Evolutionary conservation across 2,797 vertebrate genomes (phyloP), one percentile per base, ranked within the genome.

Genomic region (Agapornis canus): DNA sequence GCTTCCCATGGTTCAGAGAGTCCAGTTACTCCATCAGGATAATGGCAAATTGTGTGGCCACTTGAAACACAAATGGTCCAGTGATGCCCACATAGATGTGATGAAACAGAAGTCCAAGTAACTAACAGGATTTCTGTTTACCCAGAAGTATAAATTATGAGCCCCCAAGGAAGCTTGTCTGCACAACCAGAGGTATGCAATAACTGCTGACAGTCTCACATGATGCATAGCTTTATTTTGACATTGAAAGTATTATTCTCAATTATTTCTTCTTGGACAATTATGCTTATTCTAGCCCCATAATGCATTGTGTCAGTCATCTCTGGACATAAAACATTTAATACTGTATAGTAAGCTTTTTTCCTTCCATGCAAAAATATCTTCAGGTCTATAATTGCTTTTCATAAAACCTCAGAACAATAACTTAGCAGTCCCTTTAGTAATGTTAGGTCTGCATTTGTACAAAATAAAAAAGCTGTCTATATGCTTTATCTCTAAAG

Each of bases 241-340:
- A 98, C 98, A 98, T 90, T 61, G 95, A 95, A 97, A 97, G 91
- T 94, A 97, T 97, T 97, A 97, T 97, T 97, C 97, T 97, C 97
- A 97, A 97, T 98, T 98, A 98, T 96, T 97, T 96, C 84, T 96
- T 96, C 92, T 92, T 83, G 92, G 89, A 97, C 96, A 98, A 97
- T 98, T 98, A 97, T 95, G 95, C 85, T 94, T 97, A 97, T 97
- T 98, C 96, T 97, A 97, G 94, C 71, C 92, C 70, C 89, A 95
- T 97, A 98, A 98, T 97, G 91, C 83, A 94, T 89, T 96, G 32
- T 97, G 96, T 96, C 97, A 97, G 94, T 98, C 97, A 97, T 89
- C 87, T 92, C 92, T 82, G 83, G 81, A 93, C 91, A 97, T 97
- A 97, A 98, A 98, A 94, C 91, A 95, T 97, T 96, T 94, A 91